Evolutionary conservation across 2,113 vertebrate species (phyloP).

Genomic region (Corythornis madagascariensis): DNA sequence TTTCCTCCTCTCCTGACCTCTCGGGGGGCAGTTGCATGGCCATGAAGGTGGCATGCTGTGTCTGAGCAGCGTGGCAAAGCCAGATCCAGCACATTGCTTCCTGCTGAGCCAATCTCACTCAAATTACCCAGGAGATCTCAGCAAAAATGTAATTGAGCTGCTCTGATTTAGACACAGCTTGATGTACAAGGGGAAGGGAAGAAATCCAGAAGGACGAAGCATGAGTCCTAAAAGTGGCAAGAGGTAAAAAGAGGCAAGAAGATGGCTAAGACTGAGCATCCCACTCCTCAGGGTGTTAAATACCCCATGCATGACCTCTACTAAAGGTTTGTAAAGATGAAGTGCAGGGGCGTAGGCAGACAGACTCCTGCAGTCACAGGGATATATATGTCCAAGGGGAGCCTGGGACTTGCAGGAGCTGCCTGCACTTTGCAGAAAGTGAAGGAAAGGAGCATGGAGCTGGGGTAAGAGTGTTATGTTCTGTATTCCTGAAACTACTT

Average conservation of each 20-base stretch:
- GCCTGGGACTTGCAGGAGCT: neutral
- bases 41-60: neutral
- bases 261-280: neutral
- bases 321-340: neutral
- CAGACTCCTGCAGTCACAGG: too few relatives aligned
- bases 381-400: fast-evolving
- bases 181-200: neutral
- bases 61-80: neutral
- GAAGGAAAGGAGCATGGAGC: neutral
- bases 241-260: neutral
- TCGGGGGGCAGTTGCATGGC: neutral
- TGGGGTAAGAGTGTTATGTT: neutral
- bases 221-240: neutral
- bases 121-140: slow-evolving; percentile 28
- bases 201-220: neutral
- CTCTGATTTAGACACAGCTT: neutral
- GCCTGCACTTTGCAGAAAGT: neutral
- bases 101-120: slow-evolving; percentile 29
- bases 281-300: fast-evolving
- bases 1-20: neutral
- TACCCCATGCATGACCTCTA: neutral
- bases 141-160: neutral
- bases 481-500: neutral
- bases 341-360: fast-evolving
- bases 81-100: neutral